Base-by-base conservation (phyloP, 2,888 invertebrate species). In the Papilio gigon region DNA sequence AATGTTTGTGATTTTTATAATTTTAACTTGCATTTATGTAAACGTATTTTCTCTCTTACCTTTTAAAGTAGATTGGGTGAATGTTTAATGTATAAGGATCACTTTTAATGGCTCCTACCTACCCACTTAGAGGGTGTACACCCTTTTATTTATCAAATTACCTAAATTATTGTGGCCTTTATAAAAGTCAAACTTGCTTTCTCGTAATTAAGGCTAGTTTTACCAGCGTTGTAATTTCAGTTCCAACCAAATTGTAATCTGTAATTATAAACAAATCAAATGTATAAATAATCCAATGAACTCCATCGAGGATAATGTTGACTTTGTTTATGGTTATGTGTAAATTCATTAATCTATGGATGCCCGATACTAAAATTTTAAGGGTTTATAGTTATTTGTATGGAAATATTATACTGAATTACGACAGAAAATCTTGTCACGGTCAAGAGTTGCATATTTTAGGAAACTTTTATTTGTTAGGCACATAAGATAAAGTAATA, bases 141-240 rank as follows among this genome's bases (percentile, higher is more conserved):
- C 83, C 80, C 80, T 80, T 86, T 89, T 88, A 87, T 88, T 88
- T 89, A 87, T 87, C 86, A 85, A 84, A 85, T 80, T 87, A 88
- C 85, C 84, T 86, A 89, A 90, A 90, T 91, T 90, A 86, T 88
- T 88, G 89, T 90, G 90, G 90, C 90, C 90, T 90, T 90, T 79
- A 79, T 56, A 81, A 85, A 87, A 88, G 84, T 87, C 86, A 84
- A 89, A 87, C 86, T 89, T 90, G 87, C 87, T 90, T 90, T 88
- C 86, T 78, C 88, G 88, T 85, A 79, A 82, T 82, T 88, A 88
- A 85, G 86, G 85, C 84, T 88, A 86, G 85, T 84, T 86, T 84
- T 85, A 84, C 81, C 81, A 74, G 77, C 80, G 75, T 83, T 76
- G 82, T 82, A 74, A 79, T 81, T 86, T 71, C 70, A 84, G 80